Evolutionary conservation across 2,888 invertebrate species (phyloP).

Genomic region (Metacarcinus magister): DNA sequence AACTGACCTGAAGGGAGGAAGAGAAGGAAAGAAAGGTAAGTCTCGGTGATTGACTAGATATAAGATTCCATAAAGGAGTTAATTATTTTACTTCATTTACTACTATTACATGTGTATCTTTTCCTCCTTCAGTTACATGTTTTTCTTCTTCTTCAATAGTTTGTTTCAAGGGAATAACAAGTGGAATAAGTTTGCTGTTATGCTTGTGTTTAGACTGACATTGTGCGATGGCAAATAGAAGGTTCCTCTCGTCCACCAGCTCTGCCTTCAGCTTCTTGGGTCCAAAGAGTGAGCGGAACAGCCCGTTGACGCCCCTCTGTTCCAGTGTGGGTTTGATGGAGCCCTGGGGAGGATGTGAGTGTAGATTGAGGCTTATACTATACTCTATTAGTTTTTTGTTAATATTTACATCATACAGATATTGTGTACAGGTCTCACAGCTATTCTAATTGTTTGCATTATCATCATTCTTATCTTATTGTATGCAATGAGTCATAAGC

Average conservation of each 20-base stretch:
- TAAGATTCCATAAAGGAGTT: no score
- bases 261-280: slow-evolving; percentile 85
- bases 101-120: no score
- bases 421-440: no score
- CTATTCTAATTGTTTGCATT: no score
- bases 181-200: background rate
- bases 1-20: slow-evolving; percentile 76
- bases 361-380: background rate
- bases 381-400: no score
- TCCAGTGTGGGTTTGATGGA: slow-evolving; percentile 82
- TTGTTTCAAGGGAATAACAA: background rate
- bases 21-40: background rate
- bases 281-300: slow-evolving; percentile 84
- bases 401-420: background rate
- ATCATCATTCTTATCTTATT: no score
- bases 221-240: slow-evolving; percentile 85
- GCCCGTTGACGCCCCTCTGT: slow-evolving; percentile 74
- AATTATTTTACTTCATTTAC: no score
- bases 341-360: slow-evolving; percentile 64
- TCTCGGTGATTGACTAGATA: no score
- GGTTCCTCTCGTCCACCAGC: slow-evolving; percentile 85
- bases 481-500: no score
- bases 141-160: no score
- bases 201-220: slow-evolving; percentile 84
- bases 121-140: no score